Conservation (phyloP, 2,797 vertebrate genomes). For the Cichlasoma orientale region DNA sequence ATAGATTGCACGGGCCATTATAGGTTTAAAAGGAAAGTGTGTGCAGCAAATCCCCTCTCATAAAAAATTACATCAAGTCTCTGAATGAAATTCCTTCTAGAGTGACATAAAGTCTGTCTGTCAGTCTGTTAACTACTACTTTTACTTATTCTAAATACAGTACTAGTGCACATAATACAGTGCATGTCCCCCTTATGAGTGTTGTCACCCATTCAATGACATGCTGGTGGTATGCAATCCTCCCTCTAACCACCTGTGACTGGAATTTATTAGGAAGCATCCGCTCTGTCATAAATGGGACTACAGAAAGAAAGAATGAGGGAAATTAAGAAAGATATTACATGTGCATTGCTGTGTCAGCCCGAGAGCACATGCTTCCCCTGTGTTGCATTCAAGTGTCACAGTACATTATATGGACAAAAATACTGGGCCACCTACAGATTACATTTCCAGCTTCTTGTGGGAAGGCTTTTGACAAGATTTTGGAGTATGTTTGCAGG, state of each 20-base stretch:
- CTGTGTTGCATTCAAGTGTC: slow-evolving; percentile 17
- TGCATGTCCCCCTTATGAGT: neutral
- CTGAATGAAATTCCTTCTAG: neutral
- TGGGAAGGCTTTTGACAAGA: neutral
- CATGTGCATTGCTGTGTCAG: neutral
- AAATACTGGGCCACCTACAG: neutral
- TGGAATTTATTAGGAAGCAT: slow-evolving; percentile 3
- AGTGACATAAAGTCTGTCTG: neutral
- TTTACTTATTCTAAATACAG: neutral
- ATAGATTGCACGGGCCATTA: slow-evolving; percentile 37
- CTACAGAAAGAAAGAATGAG: neutral
- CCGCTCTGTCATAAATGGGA: neutral
- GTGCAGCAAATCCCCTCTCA: neutral
- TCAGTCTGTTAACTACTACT: neutral
- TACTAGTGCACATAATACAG: neutral
- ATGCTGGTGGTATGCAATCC: neutral
- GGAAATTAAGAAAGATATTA: neutral
- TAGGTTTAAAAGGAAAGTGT: neutral
- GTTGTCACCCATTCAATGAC: slow-evolving; percentile 1
- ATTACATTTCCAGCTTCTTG: neutral
- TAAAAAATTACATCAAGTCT: neutral
- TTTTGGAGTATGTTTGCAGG: neutral
- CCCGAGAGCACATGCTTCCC: neutral
- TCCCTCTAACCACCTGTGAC: slow-evolving; percentile 2
- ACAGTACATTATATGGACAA: neutral